Percentiles rank a stretch among this genome's conserved stretches.
Evolutionary conservation across 2,888 invertebrate species (phyloP).

Genomic region (Abrostola triplasia): DNA sequence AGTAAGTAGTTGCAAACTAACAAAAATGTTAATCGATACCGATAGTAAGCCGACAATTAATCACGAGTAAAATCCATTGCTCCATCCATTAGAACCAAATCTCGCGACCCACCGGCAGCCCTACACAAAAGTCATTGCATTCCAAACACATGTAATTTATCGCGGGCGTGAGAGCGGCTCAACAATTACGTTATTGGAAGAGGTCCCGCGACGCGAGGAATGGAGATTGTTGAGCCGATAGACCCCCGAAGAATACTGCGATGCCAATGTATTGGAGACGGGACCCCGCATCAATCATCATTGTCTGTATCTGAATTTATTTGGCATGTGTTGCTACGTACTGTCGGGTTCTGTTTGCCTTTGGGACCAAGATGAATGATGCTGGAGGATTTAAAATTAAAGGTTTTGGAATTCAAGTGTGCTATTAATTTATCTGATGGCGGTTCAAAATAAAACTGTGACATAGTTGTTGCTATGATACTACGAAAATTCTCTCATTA

Average conservation of each 20-base stretch:
- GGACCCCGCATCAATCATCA: not conserved
- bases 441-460: too few relatives aligned
- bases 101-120: not conserved
- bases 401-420: too few relatives aligned
- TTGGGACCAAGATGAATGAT: too few relatives aligned
- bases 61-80: not conserved
- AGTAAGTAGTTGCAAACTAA: too few relatives aligned
- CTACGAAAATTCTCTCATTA: too few relatives aligned
- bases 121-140: not conserved
- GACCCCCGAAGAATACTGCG: not conserved
- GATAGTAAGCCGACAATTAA: not conserved
- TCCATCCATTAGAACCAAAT: not conserved
- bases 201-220: not conserved
- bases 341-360: too few relatives aligned
- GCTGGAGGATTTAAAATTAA: too few relatives aligned
- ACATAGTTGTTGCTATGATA: too few relatives aligned
- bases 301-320: not conserved
- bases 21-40: too few relatives aligned
- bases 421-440: too few relatives aligned
- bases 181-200: constrained; percentile 6
- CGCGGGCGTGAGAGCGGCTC: not conserved
- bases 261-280: not conserved
- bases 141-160: constrained; percentile 5
- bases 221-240: not conserved
- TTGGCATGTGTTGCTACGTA: not conserved